Conservation (phyloP, 2,113 vertebrate species). For the Phrynosoma blainvillii region DNA sequence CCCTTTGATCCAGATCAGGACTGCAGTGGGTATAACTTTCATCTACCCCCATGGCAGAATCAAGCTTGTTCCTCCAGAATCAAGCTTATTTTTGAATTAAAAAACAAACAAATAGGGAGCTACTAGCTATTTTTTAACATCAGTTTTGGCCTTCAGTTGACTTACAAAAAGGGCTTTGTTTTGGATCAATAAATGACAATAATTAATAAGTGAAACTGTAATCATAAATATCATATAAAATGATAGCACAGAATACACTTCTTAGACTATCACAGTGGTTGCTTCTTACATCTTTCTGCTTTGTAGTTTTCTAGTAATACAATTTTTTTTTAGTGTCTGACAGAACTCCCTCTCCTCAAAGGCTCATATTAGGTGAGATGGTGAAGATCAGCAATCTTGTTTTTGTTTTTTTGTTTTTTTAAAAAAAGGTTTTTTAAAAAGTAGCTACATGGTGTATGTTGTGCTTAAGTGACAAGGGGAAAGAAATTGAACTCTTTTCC, state of each 20-base stretch:
- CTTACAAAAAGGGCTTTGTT: background rate
- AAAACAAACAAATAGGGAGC: background rate
- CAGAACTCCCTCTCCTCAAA: background rate
- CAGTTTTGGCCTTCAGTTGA: background rate
- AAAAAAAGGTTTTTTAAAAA: background rate
- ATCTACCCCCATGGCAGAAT: too few species aligned
- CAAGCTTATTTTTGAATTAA: too few species aligned
- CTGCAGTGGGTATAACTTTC: too few species aligned
- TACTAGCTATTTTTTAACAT: background rate
- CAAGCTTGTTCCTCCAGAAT: too few species aligned
- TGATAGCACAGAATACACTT: too few species aligned
- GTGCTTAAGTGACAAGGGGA: background rate
- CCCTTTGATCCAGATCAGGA: too few species aligned
- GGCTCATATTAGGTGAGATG: background rate
- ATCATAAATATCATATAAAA: too few species aligned
- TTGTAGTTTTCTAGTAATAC: background rate
- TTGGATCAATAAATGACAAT: background rate
- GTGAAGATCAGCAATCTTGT: background rate
- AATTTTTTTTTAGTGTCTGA: background rate
- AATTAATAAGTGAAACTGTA: too few species aligned
- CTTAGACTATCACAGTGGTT: too few species aligned
- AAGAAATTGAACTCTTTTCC: background rate
- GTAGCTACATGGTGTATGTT: background rate
- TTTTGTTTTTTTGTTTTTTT: too few species aligned
- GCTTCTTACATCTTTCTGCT: background rate